Evolutionary conservation across 2,113 vertebrate species (phyloP).

Genomic region (Nematolebias whitei): DNA sequence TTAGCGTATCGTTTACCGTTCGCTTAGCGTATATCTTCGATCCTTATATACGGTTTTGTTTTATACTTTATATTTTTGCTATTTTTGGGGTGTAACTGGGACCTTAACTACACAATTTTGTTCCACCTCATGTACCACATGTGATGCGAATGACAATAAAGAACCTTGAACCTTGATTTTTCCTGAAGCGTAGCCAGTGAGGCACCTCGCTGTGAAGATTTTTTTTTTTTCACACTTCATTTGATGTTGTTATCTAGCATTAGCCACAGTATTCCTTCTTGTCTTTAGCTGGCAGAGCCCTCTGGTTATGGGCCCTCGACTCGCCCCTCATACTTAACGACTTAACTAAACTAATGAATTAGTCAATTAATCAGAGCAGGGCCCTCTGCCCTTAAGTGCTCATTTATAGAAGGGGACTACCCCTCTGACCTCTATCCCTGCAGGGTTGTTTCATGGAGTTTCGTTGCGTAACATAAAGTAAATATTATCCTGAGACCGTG

Average conservation of each 20-base stretch:
- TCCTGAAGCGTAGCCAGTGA: constrained; percentile 37
- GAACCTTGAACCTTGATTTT: no score
- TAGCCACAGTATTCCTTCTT: constrained; percentile 68
- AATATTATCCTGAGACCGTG: constrained; percentile 81
- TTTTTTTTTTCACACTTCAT: constrained; percentile 65
- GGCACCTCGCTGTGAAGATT: constrained; percentile 41
- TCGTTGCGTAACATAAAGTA: constrained; percentile 80
- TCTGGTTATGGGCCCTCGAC: constrained; percentile 71
- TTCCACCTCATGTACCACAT: no score
- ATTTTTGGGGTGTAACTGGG: no score
- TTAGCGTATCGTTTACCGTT: no score
- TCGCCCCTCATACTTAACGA: constrained; percentile 74
- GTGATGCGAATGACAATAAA: no score
- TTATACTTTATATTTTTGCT: no score
- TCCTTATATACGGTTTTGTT: no score
- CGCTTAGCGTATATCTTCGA: no score
- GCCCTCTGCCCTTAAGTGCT: constrained; percentile 81
- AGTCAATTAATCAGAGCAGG: constrained; percentile 83
- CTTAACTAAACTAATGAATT: constrained; percentile 84
- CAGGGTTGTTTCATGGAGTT: constrained; percentile 76
- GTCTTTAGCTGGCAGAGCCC: constrained; percentile 62
- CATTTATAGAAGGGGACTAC: constrained; percentile 78
- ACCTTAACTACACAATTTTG: no score
- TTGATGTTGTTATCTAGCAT: constrained; percentile 77
- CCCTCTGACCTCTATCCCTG: constrained; percentile 79